Percentiles rank a stretch among this genome's conserved stretches.
These are phyloP conservation scores for Sebastes fasciatus DNA, from an alignment of 2,113 vertebrate genomes.

Conservation along the genomic window DNA sequence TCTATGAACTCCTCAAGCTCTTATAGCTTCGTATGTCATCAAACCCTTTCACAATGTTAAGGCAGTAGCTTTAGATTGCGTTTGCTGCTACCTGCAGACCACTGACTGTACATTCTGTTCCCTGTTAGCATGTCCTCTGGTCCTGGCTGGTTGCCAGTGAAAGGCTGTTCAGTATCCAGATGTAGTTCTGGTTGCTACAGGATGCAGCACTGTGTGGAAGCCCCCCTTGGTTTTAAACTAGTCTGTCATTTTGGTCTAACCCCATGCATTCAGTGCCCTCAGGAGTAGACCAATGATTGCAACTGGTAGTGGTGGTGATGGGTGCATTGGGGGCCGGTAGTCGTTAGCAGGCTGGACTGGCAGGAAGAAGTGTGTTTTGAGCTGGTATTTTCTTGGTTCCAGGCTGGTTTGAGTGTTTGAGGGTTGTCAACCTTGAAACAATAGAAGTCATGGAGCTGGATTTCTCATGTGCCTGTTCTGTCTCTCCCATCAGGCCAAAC, in stretches of 20 bases:
- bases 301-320: no score
- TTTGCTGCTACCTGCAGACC: constrained; percentile 71
- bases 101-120: not conserved
- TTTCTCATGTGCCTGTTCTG: constrained; percentile 44
- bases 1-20: not conserved
- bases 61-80: not conserved
- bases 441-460: constrained; percentile 33
- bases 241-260: no score
- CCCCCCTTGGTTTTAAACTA: no score
- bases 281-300: no score
- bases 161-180: no score
- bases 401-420: constrained; percentile 4
- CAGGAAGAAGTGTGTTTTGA: not conserved
- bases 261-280: no score
- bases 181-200: no score
- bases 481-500: constrained; percentile 57
- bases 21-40: not conserved
- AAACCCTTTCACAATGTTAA: not conserved
- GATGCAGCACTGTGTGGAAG: no score
- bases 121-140: not conserved
- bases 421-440: constrained; percentile 45
- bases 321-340: not conserved
- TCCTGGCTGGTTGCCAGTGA: no score
- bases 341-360: not conserved
- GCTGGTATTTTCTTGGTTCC: constrained; percentile 6